Base-by-base conservation (phyloP, 2,888 invertebrate genomes). In the Mesorhabditis spiculigera region DNA sequence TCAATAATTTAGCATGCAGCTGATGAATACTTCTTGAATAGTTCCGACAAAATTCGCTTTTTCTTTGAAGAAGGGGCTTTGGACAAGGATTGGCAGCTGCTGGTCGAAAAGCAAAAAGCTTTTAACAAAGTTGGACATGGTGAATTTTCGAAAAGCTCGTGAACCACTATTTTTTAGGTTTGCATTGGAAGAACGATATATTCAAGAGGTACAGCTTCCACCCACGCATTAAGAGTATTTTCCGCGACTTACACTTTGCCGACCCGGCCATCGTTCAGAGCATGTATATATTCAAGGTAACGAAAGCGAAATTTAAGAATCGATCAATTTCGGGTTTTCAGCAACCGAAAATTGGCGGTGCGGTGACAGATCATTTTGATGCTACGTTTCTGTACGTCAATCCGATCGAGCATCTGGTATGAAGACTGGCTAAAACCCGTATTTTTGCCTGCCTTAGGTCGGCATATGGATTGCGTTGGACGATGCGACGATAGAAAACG, bases 391-490 rank as follows among this genome's bases (percentile, higher is more conserved):
- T 98, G 63, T 90, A 92, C 86, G 93, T 94, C 0, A 92, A 92
- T 28, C 95, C 95, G 1, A 86, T 85, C 70, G 89, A 90, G 63
- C 91, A 77, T 68, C 68, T 75, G 63, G 28, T 43, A 45, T 66
- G 13, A 64, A 64, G 13, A 28, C 28, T 28, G 28, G 28, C 28
- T 3, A 28, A 28, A 28, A 1, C 28, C 28, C 28, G 28, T 28
- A 28, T 28, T 28, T 28, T 28, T 28, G 28, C 28, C 28, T 28
- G 28, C 28, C 28, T 10, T 89, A 93, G 0, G 87, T 93, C 3
- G 97, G 96, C 0, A 92, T 95, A 84, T 98, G 98, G 98, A 91
- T 98, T 75, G 94, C 98, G 0, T 87, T 98, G 5, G 95, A 97
- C 83, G 94, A 97, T 84, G 93, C 95, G 0, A 93, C 93, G 0